Conservation (phyloP, 2,888 invertebrate species). For the Notodromas monacha region DNA sequence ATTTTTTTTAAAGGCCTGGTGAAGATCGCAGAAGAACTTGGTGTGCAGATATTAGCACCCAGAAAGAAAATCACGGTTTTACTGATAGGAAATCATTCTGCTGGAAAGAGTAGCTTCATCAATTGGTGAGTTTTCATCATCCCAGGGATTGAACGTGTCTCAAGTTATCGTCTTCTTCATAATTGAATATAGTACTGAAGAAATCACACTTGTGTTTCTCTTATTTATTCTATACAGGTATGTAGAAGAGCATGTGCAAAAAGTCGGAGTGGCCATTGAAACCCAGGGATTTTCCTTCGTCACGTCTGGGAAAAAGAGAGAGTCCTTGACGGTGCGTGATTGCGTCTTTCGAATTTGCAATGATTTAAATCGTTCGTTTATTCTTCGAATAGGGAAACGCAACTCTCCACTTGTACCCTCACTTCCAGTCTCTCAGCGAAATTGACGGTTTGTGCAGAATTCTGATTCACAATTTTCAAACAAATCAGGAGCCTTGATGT, state of each 20-base stretch:
- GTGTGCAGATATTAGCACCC: constrained; percentile 18
- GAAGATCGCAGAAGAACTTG: constrained; percentile 19
- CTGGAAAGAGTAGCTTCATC: constrained; percentile 25
- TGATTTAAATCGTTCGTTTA: constrained; percentile 6
- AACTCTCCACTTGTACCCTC: constrained; percentile 22
- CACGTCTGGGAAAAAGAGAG: constrained; percentile 22
- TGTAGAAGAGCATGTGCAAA: constrained; percentile 23
- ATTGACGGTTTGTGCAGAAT: constrained; percentile 13
- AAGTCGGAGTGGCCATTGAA: constrained; percentile 25
- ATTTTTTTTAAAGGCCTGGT: constrained; percentile 17
- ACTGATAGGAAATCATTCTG: constrained; percentile 24
- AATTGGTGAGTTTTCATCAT: constrained; percentile 20
- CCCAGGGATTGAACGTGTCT: background rate
- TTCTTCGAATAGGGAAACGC: constrained; percentile 20
- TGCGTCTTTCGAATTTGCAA: too few species aligned
- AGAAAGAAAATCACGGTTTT: constrained; percentile 23
- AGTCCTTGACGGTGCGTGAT: constrained; percentile 21
- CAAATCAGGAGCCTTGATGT: too few species aligned
- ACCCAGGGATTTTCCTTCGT: constrained; percentile 24
- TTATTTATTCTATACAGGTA: constrained; percentile 17
- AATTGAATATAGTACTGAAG: background rate
- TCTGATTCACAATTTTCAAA: too few species aligned
- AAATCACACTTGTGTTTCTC: background rate
- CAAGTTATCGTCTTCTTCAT: background rate
- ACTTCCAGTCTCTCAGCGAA: constrained; percentile 21